Conservation (phyloP, 1,140 invertebrate species). For the Drosophila burlai region DNA sequence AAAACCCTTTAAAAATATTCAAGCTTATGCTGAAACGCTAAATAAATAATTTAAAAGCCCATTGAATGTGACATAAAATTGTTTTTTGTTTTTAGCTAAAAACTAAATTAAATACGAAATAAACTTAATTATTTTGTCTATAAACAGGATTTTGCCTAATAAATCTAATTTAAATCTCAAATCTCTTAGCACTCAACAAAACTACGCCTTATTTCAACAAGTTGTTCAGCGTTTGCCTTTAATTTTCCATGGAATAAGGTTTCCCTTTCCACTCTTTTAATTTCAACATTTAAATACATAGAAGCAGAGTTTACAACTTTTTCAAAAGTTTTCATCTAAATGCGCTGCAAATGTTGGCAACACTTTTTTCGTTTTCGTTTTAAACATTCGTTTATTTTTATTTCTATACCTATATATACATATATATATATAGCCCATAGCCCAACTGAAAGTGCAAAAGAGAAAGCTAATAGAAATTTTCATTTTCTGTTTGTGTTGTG, state of each 20-base stretch:
- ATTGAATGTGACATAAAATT: neutral
- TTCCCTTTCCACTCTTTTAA: neutral
- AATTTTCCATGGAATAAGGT: conserved; percentile 18
- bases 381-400: neutral
- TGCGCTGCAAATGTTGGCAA: conserved; percentile 49
- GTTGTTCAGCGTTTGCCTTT: conserved; percentile 20
- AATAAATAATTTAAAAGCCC: neutral
- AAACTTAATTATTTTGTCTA: neutral
- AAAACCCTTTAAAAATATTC: too few species aligned
- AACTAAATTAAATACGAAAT: neutral
- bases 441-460: conserved; percentile 11
- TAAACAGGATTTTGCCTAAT: neutral
- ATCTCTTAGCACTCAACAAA: conserved; percentile 1
- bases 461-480: conserved; percentile 15
- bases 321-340: conserved; percentile 47
- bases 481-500: conserved; percentile 43
- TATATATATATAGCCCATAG: neutral
- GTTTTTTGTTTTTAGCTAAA: neutral
- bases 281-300: conserved; percentile 40
- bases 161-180: conserved; percentile 1
- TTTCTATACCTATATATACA: neutral
- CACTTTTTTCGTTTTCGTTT: conserved; percentile 34
- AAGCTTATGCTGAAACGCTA: too few species aligned
- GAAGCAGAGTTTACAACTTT: conserved; percentile 44
- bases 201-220: conserved; percentile 18